A percentile compares a stretch with the other conserved stretches of the same genome.
Evolutionary conservation across 2,797 vertebrate genomes (phyloP).

Genomic region (Hippocampus kuda): DNA sequence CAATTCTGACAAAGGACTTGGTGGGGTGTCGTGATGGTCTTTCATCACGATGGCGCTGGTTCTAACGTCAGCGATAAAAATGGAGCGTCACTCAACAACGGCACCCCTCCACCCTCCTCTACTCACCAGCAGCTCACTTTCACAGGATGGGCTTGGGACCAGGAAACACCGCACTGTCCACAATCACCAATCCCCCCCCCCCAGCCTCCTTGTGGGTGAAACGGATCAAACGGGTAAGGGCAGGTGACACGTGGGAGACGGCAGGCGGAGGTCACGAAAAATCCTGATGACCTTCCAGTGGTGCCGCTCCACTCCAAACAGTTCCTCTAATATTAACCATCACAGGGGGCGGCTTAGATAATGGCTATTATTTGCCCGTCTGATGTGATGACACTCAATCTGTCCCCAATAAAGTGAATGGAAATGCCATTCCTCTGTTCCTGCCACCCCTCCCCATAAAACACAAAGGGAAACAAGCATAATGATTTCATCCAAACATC

Average conservation of each 20-base stretch:
- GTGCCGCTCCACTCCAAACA: slow-evolving; percentile 55
- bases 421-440: too few species aligned
- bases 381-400: too few species aligned
- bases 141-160: slow-evolving; percentile 51
- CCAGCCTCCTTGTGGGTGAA: slow-evolving; percentile 23
- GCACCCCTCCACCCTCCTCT: slow-evolving; percentile 18
- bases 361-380: slow-evolving; percentile 35
- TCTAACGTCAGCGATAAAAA: slow-evolving; percentile 65
- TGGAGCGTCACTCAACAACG: slow-evolving; percentile 25
- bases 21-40: slow-evolving; percentile 36
- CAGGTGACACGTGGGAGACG: neutral
- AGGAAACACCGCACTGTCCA: slow-evolving; percentile 50
- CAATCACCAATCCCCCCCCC: slow-evolving; percentile 19
- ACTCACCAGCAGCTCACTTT: slow-evolving; percentile 56
- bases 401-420: too few species aligned
- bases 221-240: slow-evolving; percentile 9
- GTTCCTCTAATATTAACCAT: slow-evolving; percentile 60
- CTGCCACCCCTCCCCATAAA: too few species aligned
- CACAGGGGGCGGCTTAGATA: slow-evolving; percentile 42
- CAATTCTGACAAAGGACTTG: too few species aligned
- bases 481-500: too few species aligned
- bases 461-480: too few species aligned
- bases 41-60: slow-evolving; percentile 52
- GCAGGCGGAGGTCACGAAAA: slow-evolving; percentile 29
- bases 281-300: slow-evolving; percentile 48